These are phyloP conservation scores for Acanthopagrus latus DNA, from an alignment of 2,797 vertebrate species.

Conservation along the genomic window DNA sequence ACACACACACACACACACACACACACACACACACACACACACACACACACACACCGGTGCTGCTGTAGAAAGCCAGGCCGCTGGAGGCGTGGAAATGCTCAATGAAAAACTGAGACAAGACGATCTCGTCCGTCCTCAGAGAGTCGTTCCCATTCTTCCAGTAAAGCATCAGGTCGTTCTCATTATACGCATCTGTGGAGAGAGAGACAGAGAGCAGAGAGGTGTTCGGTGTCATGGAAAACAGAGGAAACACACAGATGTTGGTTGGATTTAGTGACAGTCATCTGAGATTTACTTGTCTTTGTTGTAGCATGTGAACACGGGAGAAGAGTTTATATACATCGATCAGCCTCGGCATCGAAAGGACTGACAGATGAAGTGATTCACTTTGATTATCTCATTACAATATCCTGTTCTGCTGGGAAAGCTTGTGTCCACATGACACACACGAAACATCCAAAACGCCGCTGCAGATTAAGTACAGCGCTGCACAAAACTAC, in stretches of 20 bases:
- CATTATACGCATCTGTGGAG: constrained; percentile 90
- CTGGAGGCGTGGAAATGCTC: constrained; percentile 92
- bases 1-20: constrained; percentile 38
- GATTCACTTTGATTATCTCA: too few species aligned
- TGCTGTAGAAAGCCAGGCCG: constrained; percentile 93
- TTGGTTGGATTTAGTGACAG: neutral
- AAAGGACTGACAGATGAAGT: too few species aligned
- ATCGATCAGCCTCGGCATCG: too few species aligned
- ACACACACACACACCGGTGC: constrained; percentile 88
- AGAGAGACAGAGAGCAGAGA: neutral
- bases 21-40: constrained; percentile 35
- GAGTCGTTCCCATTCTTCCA: constrained; percentile 94
- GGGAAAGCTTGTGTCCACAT: too few species aligned
- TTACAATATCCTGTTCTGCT: too few species aligned
- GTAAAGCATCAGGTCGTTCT: constrained; percentile 94
- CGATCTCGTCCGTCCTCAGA: constrained; percentile 91
- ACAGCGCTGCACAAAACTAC: too few species aligned
- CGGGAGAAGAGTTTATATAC: too few species aligned
- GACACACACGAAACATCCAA: too few species aligned
- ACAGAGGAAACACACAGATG: neutral
- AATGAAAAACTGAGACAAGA: constrained; percentile 93
- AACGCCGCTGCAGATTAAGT: too few species aligned
- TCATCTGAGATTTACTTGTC: neutral
- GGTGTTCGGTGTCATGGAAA: constrained; percentile 4
- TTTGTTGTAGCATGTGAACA: neutral